phyloP scores from a whole-genome alignment of 2,888 invertebrate genomes.

The Drosophila testacea region DNA sequence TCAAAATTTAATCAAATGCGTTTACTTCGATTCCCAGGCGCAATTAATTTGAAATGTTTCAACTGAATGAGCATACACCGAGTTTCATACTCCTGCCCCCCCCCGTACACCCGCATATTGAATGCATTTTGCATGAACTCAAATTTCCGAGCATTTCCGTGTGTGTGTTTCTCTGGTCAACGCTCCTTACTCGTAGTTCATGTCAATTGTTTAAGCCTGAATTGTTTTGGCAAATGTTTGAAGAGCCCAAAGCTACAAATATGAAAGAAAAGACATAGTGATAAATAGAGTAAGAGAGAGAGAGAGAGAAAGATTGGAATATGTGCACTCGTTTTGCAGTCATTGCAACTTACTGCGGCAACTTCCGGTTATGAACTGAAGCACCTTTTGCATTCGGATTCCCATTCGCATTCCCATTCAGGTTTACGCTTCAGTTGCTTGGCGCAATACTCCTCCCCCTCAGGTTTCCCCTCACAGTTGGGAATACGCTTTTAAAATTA shows the following conservation, averaged over 20 bases:
- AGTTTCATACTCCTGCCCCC: neutral
- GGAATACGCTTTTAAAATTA: slow-evolving; percentile 49
- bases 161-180: slow-evolving; percentile 57
- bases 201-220: slow-evolving; percentile 74
- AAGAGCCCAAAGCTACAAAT: slow-evolving; percentile 40
- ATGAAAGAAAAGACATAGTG: neutral
- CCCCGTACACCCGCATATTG: slow-evolving; percentile 41
- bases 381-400: slow-evolving; percentile 59
- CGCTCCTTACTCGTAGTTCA: slow-evolving; percentile 58
- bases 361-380: slow-evolving; percentile 77
- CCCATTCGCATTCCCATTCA: slow-evolving; percentile 63
- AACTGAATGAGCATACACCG: slow-evolving; percentile 57
- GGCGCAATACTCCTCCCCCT: slow-evolving; percentile 26
- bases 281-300: neutral
- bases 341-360: slow-evolving; percentile 32
- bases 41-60: slow-evolving; percentile 82
- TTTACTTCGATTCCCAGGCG: slow-evolving; percentile 78
- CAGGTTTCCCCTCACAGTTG: neutral
- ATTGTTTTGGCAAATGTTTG: slow-evolving; percentile 75
- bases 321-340: slow-evolving; percentile 53
- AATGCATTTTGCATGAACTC: slow-evolving; percentile 59
- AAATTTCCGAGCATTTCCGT: slow-evolving; percentile 22
- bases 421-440: slow-evolving; percentile 74
- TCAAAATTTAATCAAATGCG: slow-evolving; percentile 78
- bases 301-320: neutral